Percentiles rank a stretch among this genome's conserved stretches.
Evolutionary conservation across 2,113 vertebrate genomes (phyloP).

Genomic region (Reinhardtius hippoglossoides): DNA sequence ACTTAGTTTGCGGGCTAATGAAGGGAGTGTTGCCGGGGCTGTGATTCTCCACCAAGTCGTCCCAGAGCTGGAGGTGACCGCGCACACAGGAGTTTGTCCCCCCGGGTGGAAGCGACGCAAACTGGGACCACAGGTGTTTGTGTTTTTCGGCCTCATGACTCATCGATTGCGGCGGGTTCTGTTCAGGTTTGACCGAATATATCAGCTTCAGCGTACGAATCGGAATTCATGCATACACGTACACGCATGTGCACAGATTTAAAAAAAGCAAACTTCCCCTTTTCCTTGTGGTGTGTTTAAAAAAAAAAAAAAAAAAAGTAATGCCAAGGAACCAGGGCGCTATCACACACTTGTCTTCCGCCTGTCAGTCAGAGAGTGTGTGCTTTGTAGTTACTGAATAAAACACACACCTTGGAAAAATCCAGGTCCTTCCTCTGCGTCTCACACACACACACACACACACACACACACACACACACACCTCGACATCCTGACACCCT

Average conservation of each 20-base stretch:
- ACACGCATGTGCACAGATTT: not conserved
- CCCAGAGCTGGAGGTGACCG: slow-evolving; percentile 26
- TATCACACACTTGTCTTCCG: slow-evolving; percentile 36
- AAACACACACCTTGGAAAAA: slow-evolving; percentile 54
- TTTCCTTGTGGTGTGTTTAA: not conserved
- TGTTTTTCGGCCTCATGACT: slow-evolving; percentile 46
- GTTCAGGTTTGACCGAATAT: not conserved
- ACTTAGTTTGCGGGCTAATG: slow-evolving; percentile 39
- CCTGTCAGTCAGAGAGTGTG: slow-evolving; percentile 2
- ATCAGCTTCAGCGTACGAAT: not conserved
- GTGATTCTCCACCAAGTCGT: slow-evolving; percentile 33
- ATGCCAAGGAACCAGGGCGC: slow-evolving; percentile 12
- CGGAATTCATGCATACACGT: not conserved
- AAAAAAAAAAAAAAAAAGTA: not conserved
- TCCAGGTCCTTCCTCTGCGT: slow-evolving; percentile 61
- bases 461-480: too few species aligned
- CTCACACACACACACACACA: slow-evolving; percentile 19
- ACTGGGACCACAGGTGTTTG: slow-evolving; percentile 65
- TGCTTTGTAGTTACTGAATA: slow-evolving; percentile 36
- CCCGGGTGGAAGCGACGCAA: slow-evolving; percentile 12
- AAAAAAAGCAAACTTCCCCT: not conserved
- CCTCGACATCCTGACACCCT: too few species aligned
- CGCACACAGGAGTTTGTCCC: not conserved
- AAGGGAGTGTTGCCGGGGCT: slow-evolving; percentile 43
- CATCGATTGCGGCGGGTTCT: slow-evolving; percentile 24